A percentile compares a stretch with the other conserved stretches of the same genome.
Evolutionary conservation across 2,113 vertebrate genomes (phyloP).

Genomic region (Prionailurus viverrinus): DNA sequence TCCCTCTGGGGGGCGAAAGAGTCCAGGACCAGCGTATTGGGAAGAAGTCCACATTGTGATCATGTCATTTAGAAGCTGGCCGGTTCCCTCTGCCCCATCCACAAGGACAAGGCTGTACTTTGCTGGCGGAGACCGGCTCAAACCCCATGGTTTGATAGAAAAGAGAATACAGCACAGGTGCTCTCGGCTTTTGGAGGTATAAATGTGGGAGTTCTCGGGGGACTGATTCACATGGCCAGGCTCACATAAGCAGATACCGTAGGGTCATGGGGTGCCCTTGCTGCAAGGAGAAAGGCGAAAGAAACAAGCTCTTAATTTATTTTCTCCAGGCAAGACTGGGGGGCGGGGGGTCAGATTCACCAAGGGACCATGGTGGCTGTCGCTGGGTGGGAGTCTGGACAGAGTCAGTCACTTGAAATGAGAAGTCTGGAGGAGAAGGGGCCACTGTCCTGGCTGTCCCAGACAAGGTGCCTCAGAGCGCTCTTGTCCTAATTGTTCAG

Average conservation of each 20-base stretch:
- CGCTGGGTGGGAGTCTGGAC: fast-evolving
- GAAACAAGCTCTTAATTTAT: background rate
- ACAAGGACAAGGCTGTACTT: background rate
- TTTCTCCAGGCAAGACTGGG: background rate
- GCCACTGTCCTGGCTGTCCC: background rate
- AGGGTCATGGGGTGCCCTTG: fast-evolving
- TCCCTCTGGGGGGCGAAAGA: background rate
- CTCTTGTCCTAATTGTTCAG: background rate
- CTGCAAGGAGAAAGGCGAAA: background rate
- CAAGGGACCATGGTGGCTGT: fast-evolving
- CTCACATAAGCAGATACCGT: background rate
- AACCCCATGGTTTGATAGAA: background rate
- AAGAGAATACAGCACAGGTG: background rate
- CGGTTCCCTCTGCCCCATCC: background rate
- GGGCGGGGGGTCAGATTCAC: too few species aligned
- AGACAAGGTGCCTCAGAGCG: background rate
- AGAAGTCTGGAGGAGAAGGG: background rate
- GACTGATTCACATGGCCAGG: background rate
- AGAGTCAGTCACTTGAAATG: background rate
- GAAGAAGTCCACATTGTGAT: background rate
- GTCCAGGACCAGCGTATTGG: background rate
- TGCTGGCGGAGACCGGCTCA: background rate
- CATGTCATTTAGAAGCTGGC: background rate
- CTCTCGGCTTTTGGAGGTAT: background rate
- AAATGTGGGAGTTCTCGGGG: background rate